phyloP scores from a whole-genome alignment of 23 tunicate species.

The Corella eumyota region DNA sequence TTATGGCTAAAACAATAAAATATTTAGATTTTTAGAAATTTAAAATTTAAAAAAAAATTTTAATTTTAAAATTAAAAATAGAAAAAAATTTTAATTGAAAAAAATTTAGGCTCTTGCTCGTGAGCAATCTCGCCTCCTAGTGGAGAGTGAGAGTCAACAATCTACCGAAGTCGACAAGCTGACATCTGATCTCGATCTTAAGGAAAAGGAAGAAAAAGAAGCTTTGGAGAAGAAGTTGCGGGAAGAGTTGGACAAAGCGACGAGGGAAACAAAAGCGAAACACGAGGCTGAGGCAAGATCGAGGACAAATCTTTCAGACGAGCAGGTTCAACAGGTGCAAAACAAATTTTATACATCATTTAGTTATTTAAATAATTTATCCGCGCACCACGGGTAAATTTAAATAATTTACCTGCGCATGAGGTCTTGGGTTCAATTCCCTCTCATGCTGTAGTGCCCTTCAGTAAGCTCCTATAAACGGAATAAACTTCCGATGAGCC shows the following conservation, averaged over 20 bases:
- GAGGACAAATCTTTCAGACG: constrained; percentile 65
- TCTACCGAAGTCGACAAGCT: constrained; percentile 50
- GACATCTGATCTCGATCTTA: constrained; percentile 37
- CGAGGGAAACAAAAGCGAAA: constrained; percentile 50
- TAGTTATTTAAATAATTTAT: not conserved
- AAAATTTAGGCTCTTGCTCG: constrained; percentile 74
- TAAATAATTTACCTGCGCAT: not conserved
- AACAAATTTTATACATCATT: not conserved
- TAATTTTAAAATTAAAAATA: not conserved
- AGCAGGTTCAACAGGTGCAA: constrained; percentile 63
- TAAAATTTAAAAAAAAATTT: not conserved
- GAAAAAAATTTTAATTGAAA: too few species aligned
- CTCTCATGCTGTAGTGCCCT: too few species aligned
- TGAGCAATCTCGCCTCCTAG: constrained; percentile 56
- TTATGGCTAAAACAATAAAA: not conserved
- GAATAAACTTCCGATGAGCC: too few species aligned
- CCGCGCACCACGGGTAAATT: not conserved
- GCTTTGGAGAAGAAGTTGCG: constrained; percentile 55
- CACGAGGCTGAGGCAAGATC: constrained; percentile 91
- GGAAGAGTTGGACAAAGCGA: constrained; percentile 53
- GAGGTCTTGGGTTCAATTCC: too few species aligned
- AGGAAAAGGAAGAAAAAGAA: constrained; percentile 38
- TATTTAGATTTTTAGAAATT: not conserved
- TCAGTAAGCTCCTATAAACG: too few species aligned
- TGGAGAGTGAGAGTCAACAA: constrained; percentile 49